phyloP scores from a whole-genome alignment of 2,797 vertebrate genomes.

The Peromyscus aztecus region DNA sequence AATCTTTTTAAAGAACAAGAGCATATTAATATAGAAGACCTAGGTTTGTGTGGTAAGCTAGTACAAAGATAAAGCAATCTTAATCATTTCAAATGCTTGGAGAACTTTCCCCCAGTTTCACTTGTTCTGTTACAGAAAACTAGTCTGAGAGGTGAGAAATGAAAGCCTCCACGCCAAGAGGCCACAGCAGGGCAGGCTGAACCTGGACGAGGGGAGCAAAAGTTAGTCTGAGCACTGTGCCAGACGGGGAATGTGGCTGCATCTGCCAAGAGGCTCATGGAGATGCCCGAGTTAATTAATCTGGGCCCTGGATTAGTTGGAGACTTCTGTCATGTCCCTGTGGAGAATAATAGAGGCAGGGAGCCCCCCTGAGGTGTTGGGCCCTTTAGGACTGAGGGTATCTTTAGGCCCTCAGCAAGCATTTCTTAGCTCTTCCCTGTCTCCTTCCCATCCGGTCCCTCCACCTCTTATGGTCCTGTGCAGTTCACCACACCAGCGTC shows the following conservation, averaged over 20 bases:
- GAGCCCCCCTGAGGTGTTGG: background rate
- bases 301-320: constrained; percentile 16
- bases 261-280: background rate
- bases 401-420: background rate
- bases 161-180: background rate
- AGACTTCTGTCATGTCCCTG: background rate
- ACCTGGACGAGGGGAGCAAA: background rate
- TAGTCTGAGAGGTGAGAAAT: constrained; percentile 5
- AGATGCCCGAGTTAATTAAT: background rate
- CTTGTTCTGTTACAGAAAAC: constrained; percentile 57
- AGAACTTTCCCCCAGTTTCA: constrained; percentile 42
- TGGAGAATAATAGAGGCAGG: background rate
- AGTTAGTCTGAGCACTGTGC: background rate
- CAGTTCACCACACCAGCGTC: background rate
- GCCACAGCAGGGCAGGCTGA: background rate
- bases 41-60: constrained; percentile 87
- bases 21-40: constrained; percentile 85
- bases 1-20: constrained; percentile 24
- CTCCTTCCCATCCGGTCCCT: background rate
- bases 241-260: background rate
- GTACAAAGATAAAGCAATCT: constrained; percentile 84
- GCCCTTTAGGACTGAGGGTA: background rate
- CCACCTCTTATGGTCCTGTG: background rate
- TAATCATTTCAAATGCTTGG: constrained; percentile 52
- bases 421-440: background rate